A percentile compares a stretch with the other conserved stretches of the same genome.
These are phyloP conservation scores for Aphrocallistes beatrix DNA, from an alignment of 37 sponge, comb jelly and placozoan genomes.

Conservation along the genomic window DNA sequence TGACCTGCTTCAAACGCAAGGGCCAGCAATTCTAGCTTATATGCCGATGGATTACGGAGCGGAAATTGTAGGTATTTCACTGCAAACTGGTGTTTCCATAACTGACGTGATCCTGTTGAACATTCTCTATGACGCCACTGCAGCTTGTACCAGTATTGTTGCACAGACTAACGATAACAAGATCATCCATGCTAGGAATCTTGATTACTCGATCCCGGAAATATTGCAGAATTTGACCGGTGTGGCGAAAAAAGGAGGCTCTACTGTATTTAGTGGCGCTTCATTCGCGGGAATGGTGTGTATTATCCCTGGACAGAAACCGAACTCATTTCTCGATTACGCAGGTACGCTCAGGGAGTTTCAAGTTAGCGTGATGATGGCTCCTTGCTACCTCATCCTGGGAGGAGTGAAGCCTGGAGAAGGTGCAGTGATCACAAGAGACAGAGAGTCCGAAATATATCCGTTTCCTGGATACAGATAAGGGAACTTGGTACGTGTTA, in stretches of 20 bases:
- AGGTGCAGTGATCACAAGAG: constrained; percentile 77
- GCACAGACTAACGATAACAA: constrained; percentile 46
- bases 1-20: constrained; percentile 26
- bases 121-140: constrained; percentile 58
- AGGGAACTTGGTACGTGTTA: constrained; percentile 65
- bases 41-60: constrained; percentile 51
- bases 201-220: constrained; percentile 56
- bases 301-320: constrained; percentile 59
- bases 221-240: constrained; percentile 51
- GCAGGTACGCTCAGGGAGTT: constrained; percentile 31
- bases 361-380: constrained; percentile 47
- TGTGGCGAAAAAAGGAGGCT: constrained; percentile 45
- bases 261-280: constrained; percentile 42
- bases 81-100: constrained; percentile 14
- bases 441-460: constrained; percentile 40
- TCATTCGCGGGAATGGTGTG: constrained; percentile 78
- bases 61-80: constrained; percentile 53
- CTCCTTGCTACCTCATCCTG: constrained; percentile 72
- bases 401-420: constrained; percentile 54
- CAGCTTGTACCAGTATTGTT: constrained; percentile 83
- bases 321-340: constrained; percentile 42
- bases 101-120: constrained; percentile 49
- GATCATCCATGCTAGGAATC: constrained; percentile 73
- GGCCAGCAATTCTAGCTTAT: background rate
- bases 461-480: constrained; percentile 35